Conservation (phyloP, 2,113 vertebrate genomes). For the Campylorhamphus procurvoides region DNA sequence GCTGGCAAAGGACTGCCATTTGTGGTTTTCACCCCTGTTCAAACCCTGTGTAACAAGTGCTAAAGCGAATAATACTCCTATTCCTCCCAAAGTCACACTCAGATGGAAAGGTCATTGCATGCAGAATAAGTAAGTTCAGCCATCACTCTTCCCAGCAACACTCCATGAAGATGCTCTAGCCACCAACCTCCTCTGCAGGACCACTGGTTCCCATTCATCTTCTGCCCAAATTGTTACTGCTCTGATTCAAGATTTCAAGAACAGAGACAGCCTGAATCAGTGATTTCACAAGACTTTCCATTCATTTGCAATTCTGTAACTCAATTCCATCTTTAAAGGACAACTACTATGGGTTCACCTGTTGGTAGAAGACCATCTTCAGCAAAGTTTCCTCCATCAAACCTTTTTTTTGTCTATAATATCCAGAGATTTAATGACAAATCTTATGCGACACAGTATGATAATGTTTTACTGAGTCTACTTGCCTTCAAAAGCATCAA, state of each 20-base stretch:
- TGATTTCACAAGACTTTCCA: neutral
- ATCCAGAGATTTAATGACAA: neutral
- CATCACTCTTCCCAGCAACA: neutral
- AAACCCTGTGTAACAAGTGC: neutral
- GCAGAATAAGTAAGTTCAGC: neutral
- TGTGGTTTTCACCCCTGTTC: neutral
- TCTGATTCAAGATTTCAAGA: neutral
- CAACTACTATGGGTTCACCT: neutral
- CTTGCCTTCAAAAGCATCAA: neutral
- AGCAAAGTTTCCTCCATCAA: neutral
- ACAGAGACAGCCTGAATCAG: neutral
- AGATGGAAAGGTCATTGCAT: neutral
- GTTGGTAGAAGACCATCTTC: neutral
- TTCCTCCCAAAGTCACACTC: neutral
- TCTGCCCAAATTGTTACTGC: neutral
- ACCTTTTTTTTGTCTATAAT: neutral
- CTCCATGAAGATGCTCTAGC: neutral
- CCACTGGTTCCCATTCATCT: neutral
- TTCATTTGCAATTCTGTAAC: neutral
- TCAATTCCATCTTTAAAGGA: neutral
- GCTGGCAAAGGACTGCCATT: neutral
- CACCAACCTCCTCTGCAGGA: neutral
- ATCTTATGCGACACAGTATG: neutral
- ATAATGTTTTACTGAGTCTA: neutral
- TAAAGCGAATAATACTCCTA: neutral